Percentiles rank a stretch among this genome's conserved stretches.
Evolutionary conservation across 2,797 vertebrate genomes (phyloP).

Genomic region (Botia almorhae): DNA sequence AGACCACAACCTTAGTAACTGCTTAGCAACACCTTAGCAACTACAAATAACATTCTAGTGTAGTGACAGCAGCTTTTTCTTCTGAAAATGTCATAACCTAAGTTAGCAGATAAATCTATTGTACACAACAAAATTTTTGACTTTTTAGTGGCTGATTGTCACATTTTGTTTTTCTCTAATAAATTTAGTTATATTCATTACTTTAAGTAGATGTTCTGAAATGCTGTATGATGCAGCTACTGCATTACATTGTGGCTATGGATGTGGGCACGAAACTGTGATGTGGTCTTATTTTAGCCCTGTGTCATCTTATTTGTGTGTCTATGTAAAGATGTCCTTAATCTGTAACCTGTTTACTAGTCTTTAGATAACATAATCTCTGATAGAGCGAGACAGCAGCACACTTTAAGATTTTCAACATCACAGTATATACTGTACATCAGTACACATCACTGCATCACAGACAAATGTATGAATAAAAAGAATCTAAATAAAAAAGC

Average conservation of each 20-base stretch:
- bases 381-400: not conserved
- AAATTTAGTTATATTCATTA: no score
- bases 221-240: not conserved
- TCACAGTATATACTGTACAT: not conserved
- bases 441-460: not conserved
- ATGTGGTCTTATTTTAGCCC: conserved; percentile 7
- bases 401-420: not conserved
- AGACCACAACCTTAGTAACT: not conserved
- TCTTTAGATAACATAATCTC: conserved; percentile 2
- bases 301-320: not conserved
- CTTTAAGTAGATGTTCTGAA: no score
- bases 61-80: not conserved
- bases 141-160: not conserved
- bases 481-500: not conserved
- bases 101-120: not conserved
- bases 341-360: conserved; percentile 11
- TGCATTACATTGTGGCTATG: no score
- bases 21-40: not conserved
- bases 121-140: not conserved
- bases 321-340: conserved; percentile 11
- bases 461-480: no score
- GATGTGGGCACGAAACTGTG: not conserved
- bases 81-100: not conserved
- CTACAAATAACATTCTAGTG: not conserved
- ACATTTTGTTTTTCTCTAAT: not conserved